Evolutionary conservation across 2,113 vertebrate species (phyloP).

Genomic region (Lepisosteus oculatus): DNA sequence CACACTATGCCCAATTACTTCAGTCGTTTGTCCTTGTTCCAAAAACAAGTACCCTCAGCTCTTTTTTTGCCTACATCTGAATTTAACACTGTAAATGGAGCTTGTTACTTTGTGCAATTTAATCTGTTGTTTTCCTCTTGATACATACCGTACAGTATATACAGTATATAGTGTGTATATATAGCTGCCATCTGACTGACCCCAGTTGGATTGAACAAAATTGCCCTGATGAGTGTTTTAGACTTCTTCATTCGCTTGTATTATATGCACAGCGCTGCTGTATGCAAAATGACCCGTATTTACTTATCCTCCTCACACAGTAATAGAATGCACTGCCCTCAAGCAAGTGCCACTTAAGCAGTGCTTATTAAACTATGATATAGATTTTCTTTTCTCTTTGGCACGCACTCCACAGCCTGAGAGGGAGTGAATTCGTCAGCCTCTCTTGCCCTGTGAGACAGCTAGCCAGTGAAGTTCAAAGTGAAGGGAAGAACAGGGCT

Average conservation of each 20-base stretch:
- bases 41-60: background rate
- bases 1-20: background rate
- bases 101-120: background rate
- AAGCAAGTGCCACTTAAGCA: too few species aligned
- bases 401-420: too few species aligned
- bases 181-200: background rate
- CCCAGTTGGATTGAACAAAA: constrained; percentile 1
- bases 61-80: background rate
- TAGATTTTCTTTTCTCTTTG: too few species aligned
- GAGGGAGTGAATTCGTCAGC: too few species aligned
- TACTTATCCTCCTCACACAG: background rate
- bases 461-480: too few species aligned
- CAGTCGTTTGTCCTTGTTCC: background rate
- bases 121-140: background rate
- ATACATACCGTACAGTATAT: background rate
- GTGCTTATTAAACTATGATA: too few species aligned
- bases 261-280: background rate
- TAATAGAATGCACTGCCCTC: background rate
- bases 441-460: too few species aligned
- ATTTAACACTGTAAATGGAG: background rate
- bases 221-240: background rate
- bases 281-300: background rate
- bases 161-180: constrained; percentile 9
- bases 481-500: too few species aligned
- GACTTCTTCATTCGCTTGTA: background rate